A percentile compares a stretch with the other conserved stretches of the same genome.
These are phyloP conservation scores for Cardinalis cardinalis DNA, from an alignment of 2,113 vertebrate genomes.

Conservation along the genomic window DNA sequence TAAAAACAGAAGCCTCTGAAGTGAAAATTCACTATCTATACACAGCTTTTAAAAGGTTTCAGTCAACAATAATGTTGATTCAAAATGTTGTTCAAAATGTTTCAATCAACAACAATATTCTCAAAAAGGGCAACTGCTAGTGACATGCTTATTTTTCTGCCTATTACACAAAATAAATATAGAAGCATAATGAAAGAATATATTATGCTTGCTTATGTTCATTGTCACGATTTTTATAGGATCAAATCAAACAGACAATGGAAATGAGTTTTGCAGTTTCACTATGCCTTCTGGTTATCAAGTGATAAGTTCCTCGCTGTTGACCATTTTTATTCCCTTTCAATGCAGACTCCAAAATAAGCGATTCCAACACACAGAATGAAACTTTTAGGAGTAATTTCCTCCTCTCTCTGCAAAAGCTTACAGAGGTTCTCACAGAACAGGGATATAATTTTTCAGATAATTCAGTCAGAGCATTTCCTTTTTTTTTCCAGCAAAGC, in stretches of 20 bases:
- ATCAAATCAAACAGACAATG: slow-evolving; percentile 67
- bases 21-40: not conserved
- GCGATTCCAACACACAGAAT: not conserved
- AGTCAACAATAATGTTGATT: not conserved
- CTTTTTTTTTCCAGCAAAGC: not conserved
- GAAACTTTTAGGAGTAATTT: not conserved
- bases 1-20: not conserved
- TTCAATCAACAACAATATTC: slow-evolving; percentile 5
- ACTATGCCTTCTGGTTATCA: slow-evolving; percentile 51
- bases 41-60: not conserved
- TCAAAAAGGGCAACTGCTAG: slow-evolving; percentile 16
- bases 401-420: not conserved
- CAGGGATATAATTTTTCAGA: not conserved
- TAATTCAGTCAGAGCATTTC: not conserved
- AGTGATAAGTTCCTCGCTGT: slow-evolving; percentile 44
- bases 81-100: not conserved
- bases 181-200: slow-evolving; percentile 57
- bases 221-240: slow-evolving; percentile 47
- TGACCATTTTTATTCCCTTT: not conserved
- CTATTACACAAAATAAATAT: slow-evolving; percentile 61
- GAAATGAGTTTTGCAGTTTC: slow-evolving; percentile 63
- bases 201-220: slow-evolving; percentile 45
- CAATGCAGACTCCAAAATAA: not conserved
- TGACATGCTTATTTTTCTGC: not conserved
- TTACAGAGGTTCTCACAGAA: not conserved